Evolutionary conservation across 1,140 invertebrate species (phyloP), one percentile per base, ranked within the genome.

Genomic region (roundworm (Caenorhabditis elegans)): DNA sequence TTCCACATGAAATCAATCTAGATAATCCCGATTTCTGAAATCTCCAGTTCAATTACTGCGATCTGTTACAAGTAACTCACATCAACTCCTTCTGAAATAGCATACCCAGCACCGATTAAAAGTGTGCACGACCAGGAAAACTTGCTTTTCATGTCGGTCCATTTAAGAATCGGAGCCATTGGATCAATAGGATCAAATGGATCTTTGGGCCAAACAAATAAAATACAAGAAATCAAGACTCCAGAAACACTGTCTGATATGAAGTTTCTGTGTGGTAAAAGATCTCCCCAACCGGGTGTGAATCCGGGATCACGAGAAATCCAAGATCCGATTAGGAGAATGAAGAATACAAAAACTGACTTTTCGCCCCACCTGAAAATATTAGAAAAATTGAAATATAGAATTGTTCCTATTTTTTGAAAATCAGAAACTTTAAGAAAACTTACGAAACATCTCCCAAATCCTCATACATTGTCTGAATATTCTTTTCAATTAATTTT

Each of bases 221-320:
- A 24, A 10, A 84, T 10, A 28, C 76, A 77, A 3, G 78, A 19
- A 0, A 85, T 78, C 15, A 85, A 26, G 4, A 85, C 53, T 11
- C 65, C 83, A 22, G 76, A 36, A 8, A 39, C 28, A 19, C 60
- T 31, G 31, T 84, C 83, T 3, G 79, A 49, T 39, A 82, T 13
- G 22, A 31, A 36, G 15, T 81, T 76, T 13, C 47, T 22, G 26
- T 83, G 53, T 13, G 79, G 82, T 3, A 86, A 17, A 15, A 82
- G 49, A 28, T 79, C 60, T 6, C 51, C 76, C 85, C 85, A 86
- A 15, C 85, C 85, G 17, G 49, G 47, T 13, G 81, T 82, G 55
- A 86, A 84, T 60, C 76, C 79, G 1, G 85, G 85, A 31, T 86
- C 76, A 15, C 85, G 78, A 48, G 60, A 84, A 43, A 86, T 82